Base-by-base conservation (phyloP, 2,888 invertebrate genomes). In the Epicampocera succincta region DNA sequence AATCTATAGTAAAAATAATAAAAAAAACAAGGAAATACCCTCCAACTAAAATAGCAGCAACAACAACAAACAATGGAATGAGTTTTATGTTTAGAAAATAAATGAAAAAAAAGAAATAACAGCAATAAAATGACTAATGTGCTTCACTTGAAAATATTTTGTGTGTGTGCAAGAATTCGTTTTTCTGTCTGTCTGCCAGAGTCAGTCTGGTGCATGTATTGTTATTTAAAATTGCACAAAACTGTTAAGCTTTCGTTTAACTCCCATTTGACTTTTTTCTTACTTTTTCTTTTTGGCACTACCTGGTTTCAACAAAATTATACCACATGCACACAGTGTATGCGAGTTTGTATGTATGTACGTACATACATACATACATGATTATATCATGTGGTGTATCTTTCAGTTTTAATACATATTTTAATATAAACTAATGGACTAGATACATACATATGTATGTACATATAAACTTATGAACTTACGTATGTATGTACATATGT, bases 11-110 rank as follows among this genome's bases (percentile, higher is more conserved):
- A 65, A 75, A 74, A 69, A 75, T 71, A 50, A 61, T 65, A 69
- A 69, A 69, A 73, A 80, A 58, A 58, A 73, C 66, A 81, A 78
- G 78, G 82, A 82, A 82, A 78, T 82, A 78, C 78, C 78, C 82
- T 75, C 69, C 74, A 82, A 82, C 77, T 66, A 71, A 66, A 66
- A 75, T 50, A 76, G 54, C 54, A 72, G 56, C 42, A 56, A 75
- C 25, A 48, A 25, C 19, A 65, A 78, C 63, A 29, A 68, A 38
- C 52, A 52, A 52, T 60, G 58, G 58, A 66, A 79, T 73, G 66
- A 52, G 60, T 79, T 65, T 40, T 61, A 82, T 72, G 82, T 82
- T 82, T 78, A 82, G 82, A 65, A 78, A 63, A 76, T 76, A 72
- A 60, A 61, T 44, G 38, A 61, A 21, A 60, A 21, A 60, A 58